Evolutionary conservation across 2,888 invertebrate species (phyloP), one percentile per base, ranked within the genome.

Genomic region (Acrocera orbiculus): DNA sequence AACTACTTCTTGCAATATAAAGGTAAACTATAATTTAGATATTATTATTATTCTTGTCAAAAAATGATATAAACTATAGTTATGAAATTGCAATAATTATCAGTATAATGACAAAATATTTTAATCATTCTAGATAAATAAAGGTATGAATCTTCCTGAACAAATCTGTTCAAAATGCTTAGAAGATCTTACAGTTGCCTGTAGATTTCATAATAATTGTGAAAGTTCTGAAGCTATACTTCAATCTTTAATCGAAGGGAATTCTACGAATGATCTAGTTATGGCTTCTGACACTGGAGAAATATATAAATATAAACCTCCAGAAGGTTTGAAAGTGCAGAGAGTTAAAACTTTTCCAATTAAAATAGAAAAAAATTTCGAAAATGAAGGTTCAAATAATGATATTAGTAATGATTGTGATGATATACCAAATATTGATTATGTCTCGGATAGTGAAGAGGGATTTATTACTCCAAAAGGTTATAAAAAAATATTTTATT

Each of bases 161-260:
- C 39, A 42, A 36, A 43, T 44, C 11, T 44, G 44, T 28, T 24
- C 25, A n/a, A 28, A 27, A 5, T 44, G 44, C 16, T n/a, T 40
- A 4, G 19, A 13, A 4, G 44, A 44, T 27, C 33, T 44, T 8
- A 34, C 41, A 11, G 27, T 36, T 4, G 41, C 42, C 6, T 42
- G 40, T 32, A 35, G 36, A 26, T 44, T 44, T 36, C 40, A 37
- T 14, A 37, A 19, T 10, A 43, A 41, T 31, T 43, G 43, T 25
- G 44, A 44, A 32, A 42, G 41, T 30, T 39, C 44, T 6, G 42
- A 44, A 32, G 41, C 43, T 5, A 40, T 44, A 16, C 29, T 44
- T 4, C 37, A 41, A 32, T 37, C 42, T n/a, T 37, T 39, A 14
- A n/a, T 26, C 8, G 5, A 13, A 4, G 26, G 11, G 8, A 7